Evolutionary conservation across 2,888 invertebrate species (phyloP).

Genomic region (Melinaea menophilus): DNA sequence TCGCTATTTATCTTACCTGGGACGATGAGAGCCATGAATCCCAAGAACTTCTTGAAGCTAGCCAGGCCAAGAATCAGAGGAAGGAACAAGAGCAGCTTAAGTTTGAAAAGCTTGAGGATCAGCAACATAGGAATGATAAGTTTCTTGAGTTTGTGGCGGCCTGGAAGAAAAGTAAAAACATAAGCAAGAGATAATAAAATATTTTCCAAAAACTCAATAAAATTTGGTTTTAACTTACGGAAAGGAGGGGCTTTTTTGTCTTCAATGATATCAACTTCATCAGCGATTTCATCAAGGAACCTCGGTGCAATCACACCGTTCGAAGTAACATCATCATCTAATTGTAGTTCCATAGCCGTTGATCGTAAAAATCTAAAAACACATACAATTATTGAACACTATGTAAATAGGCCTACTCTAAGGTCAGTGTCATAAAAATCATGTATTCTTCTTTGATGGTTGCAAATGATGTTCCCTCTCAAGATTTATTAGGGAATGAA

Average conservation of each 20-base stretch:
- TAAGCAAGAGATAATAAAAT: neutral
- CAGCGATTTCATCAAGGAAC: slow-evolving; percentile 89
- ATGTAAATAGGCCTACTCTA: too few relatives aligned
- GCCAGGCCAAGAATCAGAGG: slow-evolving; percentile 90
- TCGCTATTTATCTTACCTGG: slow-evolving; percentile 69
- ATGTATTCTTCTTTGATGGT: too few relatives aligned
- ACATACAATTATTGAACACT: neutral
- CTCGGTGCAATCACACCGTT: slow-evolving; percentile 86
- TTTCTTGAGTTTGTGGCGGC: slow-evolving; percentile 88
- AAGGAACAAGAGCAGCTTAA: slow-evolving; percentile 88
- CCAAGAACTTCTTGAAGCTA: slow-evolving; percentile 90
- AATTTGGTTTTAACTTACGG: slow-evolving; percentile 78
- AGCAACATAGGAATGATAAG: slow-evolving; percentile 89
- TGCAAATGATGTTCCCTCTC: too few relatives aligned
- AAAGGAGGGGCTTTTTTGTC: slow-evolving; percentile 88
- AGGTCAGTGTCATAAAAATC: too few relatives aligned
- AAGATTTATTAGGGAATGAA: too few relatives aligned
- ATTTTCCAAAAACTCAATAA: neutral
- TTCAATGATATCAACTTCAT: slow-evolving; percentile 89
- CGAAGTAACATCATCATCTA: slow-evolving; percentile 87
- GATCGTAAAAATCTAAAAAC: slow-evolving; percentile 84
- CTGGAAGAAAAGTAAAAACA: slow-evolving; percentile 62
- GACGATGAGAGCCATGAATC: slow-evolving; percentile 86
- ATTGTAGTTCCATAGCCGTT: slow-evolving; percentile 84
- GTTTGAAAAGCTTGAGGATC: slow-evolving; percentile 89